Percentiles rank a stretch among this genome's conserved stretches.
These are phyloP conservation scores for Hormiphora californensis DNA, from an alignment of 37 sponge, comb jelly and placozoan genomes.

Conservation along the genomic window DNA sequence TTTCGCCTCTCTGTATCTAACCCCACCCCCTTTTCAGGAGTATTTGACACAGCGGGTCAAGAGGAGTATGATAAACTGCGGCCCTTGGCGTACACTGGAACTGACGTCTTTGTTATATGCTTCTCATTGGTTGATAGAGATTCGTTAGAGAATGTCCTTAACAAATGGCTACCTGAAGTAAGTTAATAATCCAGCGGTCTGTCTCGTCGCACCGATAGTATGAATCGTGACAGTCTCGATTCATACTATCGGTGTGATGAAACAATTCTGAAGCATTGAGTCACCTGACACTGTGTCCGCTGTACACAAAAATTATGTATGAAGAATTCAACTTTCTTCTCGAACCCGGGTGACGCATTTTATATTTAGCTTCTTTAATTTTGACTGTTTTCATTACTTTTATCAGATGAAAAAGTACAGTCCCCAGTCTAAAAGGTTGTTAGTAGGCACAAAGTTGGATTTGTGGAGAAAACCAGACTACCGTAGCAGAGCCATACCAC, in stretches of 20 bases:
- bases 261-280: too few relatives aligned
- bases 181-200: background rate
- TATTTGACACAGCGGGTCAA: constrained; percentile 40
- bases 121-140: constrained; percentile 52
- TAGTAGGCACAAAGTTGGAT: constrained; percentile 28
- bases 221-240: too few relatives aligned
- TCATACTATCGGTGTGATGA: too few relatives aligned
- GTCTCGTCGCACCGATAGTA: too few relatives aligned
- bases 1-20: too few relatives aligned
- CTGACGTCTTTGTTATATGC: constrained; percentile 28
- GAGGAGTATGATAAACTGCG: constrained; percentile 50
- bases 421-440: background rate
- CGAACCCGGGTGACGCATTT: too few relatives aligned
- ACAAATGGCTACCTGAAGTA: constrained; percentile 48
- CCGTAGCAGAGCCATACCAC: background rate
- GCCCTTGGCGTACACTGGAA: constrained; percentile 53
- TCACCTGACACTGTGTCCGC: too few relatives aligned
- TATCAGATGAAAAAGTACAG: constrained; percentile 18
- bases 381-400: background rate
- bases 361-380: background rate
- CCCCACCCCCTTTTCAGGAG: background rate
- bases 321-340: too few relatives aligned
- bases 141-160: constrained; percentile 39
- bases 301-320: too few relatives aligned
- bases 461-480: background rate